These are phyloP conservation scores for Rhinogobius similis DNA, from an alignment of 2,113 vertebrate genomes.

Conservation along the genomic window DNA sequence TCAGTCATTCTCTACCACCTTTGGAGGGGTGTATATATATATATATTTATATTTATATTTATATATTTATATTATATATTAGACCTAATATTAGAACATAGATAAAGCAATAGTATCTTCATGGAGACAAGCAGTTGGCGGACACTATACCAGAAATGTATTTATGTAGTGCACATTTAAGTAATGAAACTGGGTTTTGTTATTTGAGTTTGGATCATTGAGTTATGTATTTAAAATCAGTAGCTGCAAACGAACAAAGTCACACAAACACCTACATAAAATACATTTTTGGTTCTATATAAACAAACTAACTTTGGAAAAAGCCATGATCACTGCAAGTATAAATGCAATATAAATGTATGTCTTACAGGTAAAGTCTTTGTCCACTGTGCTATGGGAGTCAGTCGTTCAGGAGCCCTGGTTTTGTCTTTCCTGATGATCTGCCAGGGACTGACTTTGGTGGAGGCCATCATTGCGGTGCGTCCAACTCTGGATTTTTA, in stretches of 20 bases:
- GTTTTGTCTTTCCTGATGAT: conserved; percentile 86
- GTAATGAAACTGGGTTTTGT: not conserved
- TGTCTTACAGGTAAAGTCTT: conserved; percentile 80
- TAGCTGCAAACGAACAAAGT: not conserved
- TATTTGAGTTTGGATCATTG: not conserved
- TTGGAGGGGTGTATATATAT: too few species aligned
- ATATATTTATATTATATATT: too few species aligned
- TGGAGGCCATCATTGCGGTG: conserved; percentile 81
- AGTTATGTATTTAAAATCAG: not conserved
- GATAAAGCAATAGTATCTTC: too few species aligned
- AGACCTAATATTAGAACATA: too few species aligned
- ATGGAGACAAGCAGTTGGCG: too few species aligned
- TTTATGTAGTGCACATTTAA: not conserved
- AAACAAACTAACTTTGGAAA: not conserved
- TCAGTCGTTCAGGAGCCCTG: conserved; percentile 82
- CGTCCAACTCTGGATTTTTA: conserved; percentile 83
- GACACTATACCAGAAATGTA: too few species aligned
- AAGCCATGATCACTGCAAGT: not conserved
- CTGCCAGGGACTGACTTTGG: conserved; percentile 76
- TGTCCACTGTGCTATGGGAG: conserved; percentile 85
- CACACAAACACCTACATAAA: not conserved
- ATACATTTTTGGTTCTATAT: not conserved
- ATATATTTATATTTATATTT: too few species aligned
- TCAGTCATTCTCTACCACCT: too few species aligned
- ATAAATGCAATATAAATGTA: not conserved